These are phyloP conservation scores for Thinocorus orbignyianus DNA, from an alignment of 2,113 vertebrate genomes.

Conservation along the genomic window DNA sequence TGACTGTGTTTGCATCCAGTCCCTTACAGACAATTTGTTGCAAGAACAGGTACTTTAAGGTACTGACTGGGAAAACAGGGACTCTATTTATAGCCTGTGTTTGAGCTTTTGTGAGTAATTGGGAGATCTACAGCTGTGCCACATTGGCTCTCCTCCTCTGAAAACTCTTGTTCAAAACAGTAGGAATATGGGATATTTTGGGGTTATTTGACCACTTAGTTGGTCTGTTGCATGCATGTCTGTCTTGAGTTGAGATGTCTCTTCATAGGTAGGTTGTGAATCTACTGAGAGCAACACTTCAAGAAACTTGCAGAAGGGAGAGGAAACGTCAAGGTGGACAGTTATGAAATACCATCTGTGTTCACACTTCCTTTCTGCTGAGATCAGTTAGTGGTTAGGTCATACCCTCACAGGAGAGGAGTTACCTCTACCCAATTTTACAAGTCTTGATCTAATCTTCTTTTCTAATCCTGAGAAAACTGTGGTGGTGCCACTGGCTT, in stretches of 20 bases:
- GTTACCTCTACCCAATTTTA: background rate
- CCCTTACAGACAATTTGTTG: background rate
- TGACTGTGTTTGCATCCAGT: background rate
- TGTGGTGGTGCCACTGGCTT: background rate
- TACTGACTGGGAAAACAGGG: background rate
- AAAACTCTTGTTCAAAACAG: background rate
- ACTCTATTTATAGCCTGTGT: background rate
- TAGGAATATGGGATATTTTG: background rate
- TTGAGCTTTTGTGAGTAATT: background rate
- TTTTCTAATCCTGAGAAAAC: background rate
- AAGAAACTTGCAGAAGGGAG: background rate
- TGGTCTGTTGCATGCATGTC: rapidly evolving
- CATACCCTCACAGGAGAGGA: background rate
- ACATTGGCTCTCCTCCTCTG: rapidly evolving
- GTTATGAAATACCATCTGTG: background rate
- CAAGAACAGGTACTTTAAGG: background rate
- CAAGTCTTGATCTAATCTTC: background rate
- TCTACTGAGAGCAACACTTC: background rate
- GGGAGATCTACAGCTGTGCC: background rate
- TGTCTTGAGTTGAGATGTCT: background rate
- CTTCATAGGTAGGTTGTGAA: background rate
- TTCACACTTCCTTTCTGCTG: background rate
- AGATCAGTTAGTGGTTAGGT: background rate
- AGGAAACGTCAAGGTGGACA: background rate
- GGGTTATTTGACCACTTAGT: background rate